Conservation (phyloP, 2,888 invertebrate genomes). For the Heliconius erato region DNA sequence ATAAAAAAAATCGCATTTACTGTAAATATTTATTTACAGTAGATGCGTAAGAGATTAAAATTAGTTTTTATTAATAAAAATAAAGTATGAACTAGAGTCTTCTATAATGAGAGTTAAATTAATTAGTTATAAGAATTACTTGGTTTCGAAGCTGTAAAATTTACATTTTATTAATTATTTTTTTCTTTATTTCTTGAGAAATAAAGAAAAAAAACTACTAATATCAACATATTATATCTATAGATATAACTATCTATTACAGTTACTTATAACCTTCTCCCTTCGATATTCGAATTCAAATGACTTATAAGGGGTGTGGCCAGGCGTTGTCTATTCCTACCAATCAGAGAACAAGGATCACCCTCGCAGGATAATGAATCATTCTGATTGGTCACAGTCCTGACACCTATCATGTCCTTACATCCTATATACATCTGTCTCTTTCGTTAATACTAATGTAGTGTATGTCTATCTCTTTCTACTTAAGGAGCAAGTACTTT, state of each 20-base stretch:
- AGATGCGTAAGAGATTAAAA: too few species aligned
- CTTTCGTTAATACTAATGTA: slow-evolving; percentile 58
- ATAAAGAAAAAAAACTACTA: neutral
- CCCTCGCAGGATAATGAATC: slow-evolving; percentile 75
- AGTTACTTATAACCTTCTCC: slow-evolving; percentile 56
- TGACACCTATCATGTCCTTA: slow-evolving; percentile 72
- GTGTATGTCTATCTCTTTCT: slow-evolving; percentile 51
- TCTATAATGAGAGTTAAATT: too few species aligned
- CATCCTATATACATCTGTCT: slow-evolving; percentile 66
- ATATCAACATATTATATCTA: slow-evolving; percentile 7
- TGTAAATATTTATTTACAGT: too few species aligned
- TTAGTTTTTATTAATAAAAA: too few species aligned
- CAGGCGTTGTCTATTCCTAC: slow-evolving; percentile 77
- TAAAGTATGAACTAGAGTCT: too few species aligned
- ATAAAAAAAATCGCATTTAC: too few species aligned
- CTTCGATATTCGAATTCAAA: slow-evolving; percentile 78
- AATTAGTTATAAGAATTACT: too few species aligned
- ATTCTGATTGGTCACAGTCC: slow-evolving; percentile 68
- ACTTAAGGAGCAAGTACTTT: slow-evolving; percentile 38
- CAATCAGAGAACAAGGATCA: slow-evolving; percentile 78
- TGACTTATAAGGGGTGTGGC: slow-evolving; percentile 75
- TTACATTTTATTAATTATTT: too few species aligned
- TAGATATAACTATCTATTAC: slow-evolving; percentile 5
- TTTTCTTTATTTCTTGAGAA: too few species aligned
- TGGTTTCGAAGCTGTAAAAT: neutral